Base-by-base conservation (phyloP, 2,113 vertebrate species). In the Taurulus bubalis region DNA sequence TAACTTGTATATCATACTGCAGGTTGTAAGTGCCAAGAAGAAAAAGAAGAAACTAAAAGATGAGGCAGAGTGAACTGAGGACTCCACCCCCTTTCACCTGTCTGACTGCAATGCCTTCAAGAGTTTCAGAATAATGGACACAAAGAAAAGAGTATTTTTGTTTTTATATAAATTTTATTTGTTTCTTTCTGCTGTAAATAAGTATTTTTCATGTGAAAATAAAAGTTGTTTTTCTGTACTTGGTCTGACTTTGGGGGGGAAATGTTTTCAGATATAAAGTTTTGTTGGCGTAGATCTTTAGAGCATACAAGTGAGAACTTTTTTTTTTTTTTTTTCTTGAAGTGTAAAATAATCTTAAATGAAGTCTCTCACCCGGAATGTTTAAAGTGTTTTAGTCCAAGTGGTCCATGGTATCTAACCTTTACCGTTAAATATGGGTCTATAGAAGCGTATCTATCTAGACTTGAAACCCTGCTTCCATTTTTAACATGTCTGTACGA, bases 11-110 rank as follows among this genome's bases (percentile, higher is more conserved):
- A 4, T 34, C 40, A 3, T 42, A 14, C 7, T 84, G 0, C 79
- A 94, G 94, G 88, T 64, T 0, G 56, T 0, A 0, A 92, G 87
- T 6, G 28, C 51, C 1, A 94, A 92, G 3, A 95, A 95, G 71
- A 95, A 94, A 77, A 94, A 94, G 71, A 95, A 94, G 80, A 94
- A 94, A 86, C 60, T 49, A n/a, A 94, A 94, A 34, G 89, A 92
- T 0, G 2, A 9, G 0, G 87, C 91, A 0, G 93, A 94, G 16
- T 94, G 10, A 22, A 26, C 26, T 5, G 20, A 8, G 80, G 83
- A 69, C 59, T 82, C 47, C 47, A 18, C 47, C 47, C 47, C 36
- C 36, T 42, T 15, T 1, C 58, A 45, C 59, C 68, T 79, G 47
- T 74, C 16, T 75, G 75, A 58, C 56, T 0, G 1, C 73, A 71